These are phyloP conservation scores for Pristionchus entomophagus DNA, from an alignment of 2,888 invertebrate genomes.

Conservation along the genomic window DNA sequence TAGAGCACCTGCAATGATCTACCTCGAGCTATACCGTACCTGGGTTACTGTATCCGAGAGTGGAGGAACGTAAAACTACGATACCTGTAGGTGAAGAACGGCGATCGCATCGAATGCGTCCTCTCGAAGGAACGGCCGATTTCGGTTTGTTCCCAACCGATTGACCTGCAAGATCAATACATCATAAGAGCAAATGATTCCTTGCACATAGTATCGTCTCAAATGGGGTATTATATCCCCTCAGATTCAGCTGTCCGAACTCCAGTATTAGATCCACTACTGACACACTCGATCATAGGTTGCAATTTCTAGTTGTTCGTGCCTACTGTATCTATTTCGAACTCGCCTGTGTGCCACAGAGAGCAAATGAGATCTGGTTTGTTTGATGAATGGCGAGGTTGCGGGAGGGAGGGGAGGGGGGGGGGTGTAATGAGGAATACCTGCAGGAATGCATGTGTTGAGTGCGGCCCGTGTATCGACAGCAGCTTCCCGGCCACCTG, in stretches of 20 bases:
- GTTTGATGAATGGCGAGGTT: conserved; percentile 46
- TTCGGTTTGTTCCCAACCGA: conserved; percentile 53
- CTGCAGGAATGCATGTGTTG: conserved; percentile 56
- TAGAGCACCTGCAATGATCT: conserved; percentile 59
- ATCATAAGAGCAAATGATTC: too few species aligned
- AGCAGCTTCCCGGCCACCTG: conserved; percentile 56
- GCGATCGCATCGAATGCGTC: conserved; percentile 63
- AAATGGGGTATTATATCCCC: too few species aligned
- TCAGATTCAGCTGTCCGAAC: too few species aligned
- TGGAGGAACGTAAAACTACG: too few species aligned
- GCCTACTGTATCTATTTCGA: conserved; percentile 11
- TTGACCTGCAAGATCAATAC: conserved; percentile 50
- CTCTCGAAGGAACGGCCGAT: conserved; percentile 58
- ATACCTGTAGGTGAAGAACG: conserved; percentile 61
- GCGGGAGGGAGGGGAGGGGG: not conserved
- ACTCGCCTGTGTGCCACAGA: not conserved
- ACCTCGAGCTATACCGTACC: not conserved
- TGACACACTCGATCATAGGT: too few species aligned
- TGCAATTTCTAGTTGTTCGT: not conserved
- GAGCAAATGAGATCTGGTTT: conserved; percentile 24
- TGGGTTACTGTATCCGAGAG: too few species aligned
- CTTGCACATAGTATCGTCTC: too few species aligned
- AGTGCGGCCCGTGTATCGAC: conserved; percentile 59
- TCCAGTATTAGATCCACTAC: too few species aligned
- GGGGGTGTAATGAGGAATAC: conserved; percentile 49